A percentile compares a stretch with the other conserved stretches of the same genome.
These are phyloP conservation scores for Glandiceps talaboti DNA, from an alignment of 53 echinoderm and acorn worm species.

Conservation along the genomic window DNA sequence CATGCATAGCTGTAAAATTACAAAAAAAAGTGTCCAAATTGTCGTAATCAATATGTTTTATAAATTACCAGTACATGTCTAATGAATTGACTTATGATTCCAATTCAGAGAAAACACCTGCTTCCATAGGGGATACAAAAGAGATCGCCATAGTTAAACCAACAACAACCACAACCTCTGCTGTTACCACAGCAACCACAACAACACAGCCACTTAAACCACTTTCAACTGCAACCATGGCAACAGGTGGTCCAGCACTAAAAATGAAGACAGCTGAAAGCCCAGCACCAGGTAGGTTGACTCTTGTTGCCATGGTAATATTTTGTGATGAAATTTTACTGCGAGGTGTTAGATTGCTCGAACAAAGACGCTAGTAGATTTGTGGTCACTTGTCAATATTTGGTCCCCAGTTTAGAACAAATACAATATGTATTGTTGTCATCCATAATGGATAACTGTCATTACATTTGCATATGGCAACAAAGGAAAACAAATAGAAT, in stretches of 20 bases:
- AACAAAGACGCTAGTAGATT: no score
- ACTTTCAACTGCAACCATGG: background rate
- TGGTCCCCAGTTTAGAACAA: no score
- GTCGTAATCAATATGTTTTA: no score
- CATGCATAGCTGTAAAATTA: no score
- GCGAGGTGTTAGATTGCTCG: background rate
- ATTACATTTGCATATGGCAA: no score
- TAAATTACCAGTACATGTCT: no score
- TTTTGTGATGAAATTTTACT: background rate
- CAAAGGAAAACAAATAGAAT: no score
- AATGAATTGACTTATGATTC: no score
- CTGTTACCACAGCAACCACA: background rate
- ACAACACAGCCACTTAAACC: background rate
- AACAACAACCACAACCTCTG: background rate
- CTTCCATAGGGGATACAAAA: background rate
- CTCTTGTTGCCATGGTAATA: slow-evolving; percentile 8
- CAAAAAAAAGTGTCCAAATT: no score
- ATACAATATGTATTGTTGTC: no score
- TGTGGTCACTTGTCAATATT: no score
- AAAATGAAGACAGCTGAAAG: background rate
- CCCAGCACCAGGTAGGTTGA: background rate
- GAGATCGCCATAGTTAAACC: background rate
- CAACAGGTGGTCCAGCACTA: background rate
- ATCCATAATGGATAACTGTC: no score
- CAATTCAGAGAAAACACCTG: background rate